A percentile compares a stretch with the other conserved stretches of the same genome.
Conservation (phyloP, 2,797 vertebrate species). For the Sebastes alutus region DNA sequence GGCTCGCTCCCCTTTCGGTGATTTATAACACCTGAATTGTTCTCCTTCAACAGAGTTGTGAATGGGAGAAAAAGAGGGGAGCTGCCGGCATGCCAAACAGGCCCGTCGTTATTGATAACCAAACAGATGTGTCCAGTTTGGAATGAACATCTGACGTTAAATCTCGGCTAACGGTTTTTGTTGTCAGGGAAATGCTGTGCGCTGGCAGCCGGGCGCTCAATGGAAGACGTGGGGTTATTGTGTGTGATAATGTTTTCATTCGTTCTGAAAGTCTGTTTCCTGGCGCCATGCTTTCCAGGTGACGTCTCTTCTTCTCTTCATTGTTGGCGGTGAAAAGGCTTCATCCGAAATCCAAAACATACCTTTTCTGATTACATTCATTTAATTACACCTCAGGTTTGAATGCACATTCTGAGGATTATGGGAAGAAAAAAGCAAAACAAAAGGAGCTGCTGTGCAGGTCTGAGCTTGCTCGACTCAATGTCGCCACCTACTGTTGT, state of each 20-base stretch:
- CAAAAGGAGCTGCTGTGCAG: slow-evolving; percentile 16
- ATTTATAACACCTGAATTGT: slow-evolving; percentile 77
- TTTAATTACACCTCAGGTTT: slow-evolving; percentile 21
- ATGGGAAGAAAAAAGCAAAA: slow-evolving; percentile 16
- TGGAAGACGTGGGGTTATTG: slow-evolving; percentile 11
- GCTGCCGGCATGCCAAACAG: slow-evolving; percentile 36
- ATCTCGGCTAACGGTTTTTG: slow-evolving; percentile 67
- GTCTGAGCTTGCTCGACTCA: slow-evolving; percentile 50
- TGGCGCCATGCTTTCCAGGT: background rate
- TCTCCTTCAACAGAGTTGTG: slow-evolving; percentile 56
- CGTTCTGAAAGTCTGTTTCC: background rate
- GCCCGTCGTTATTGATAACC: slow-evolving; percentile 66
- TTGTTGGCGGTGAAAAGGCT: slow-evolving; percentile 14
- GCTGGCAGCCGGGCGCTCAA: slow-evolving; percentile 24
- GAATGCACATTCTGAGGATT: slow-evolving; percentile 12
- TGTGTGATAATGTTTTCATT: slow-evolving; percentile 30
- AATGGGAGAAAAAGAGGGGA: slow-evolving; percentile 48
- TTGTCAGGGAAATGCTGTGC: slow-evolving; percentile 58
- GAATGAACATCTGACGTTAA: slow-evolving; percentile 59
- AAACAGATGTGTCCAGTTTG: slow-evolving; percentile 69
- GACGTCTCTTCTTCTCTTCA: background rate
- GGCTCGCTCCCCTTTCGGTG: slow-evolving; percentile 49
- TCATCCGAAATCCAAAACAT: slow-evolving; percentile 9
- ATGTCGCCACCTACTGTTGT: slow-evolving; percentile 75
- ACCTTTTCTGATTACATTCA: slow-evolving; percentile 6